These are phyloP conservation scores for Ptilodon capucinus DNA, from an alignment of 2,888 invertebrate species.

Conservation along the genomic window DNA sequence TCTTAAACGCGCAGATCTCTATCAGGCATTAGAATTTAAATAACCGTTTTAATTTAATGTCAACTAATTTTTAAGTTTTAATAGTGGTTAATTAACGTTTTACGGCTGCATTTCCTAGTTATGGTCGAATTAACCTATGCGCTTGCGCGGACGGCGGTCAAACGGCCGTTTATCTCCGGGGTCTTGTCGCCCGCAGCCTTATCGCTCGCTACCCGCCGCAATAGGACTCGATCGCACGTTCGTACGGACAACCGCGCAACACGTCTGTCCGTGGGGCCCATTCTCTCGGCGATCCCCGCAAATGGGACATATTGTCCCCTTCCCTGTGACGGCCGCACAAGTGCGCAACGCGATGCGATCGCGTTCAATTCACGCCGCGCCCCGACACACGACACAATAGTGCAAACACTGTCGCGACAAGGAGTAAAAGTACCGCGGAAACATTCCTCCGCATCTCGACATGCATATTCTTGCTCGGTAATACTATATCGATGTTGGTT, in stretches of 20 bases:
- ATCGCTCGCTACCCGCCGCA: slow-evolving; percentile 28
- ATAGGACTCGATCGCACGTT: slow-evolving; percentile 35
- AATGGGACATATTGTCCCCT: slow-evolving; percentile 46
- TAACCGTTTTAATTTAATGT: background rate
- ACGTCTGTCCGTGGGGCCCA: slow-evolving; percentile 21
- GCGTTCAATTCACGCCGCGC: slow-evolving; percentile 35
- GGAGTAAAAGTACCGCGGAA: slow-evolving; percentile 55
- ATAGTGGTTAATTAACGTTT: slow-evolving; percentile 3
- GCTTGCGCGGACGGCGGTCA: slow-evolving; percentile 24
- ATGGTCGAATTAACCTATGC: background rate
- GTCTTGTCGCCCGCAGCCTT: slow-evolving; percentile 31
- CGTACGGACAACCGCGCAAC: slow-evolving; percentile 30
- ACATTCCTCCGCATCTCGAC: slow-evolving; percentile 43
- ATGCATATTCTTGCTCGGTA: slow-evolving; percentile 49
- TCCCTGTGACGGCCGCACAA: slow-evolving; percentile 41
- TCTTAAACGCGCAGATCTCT: background rate
- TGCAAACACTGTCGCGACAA: slow-evolving; percentile 50
- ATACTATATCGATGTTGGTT: slow-evolving; percentile 29
- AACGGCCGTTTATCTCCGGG: slow-evolving; percentile 26
- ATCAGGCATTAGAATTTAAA: background rate
- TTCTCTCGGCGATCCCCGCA: slow-evolving; percentile 32
- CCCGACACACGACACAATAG: slow-evolving; percentile 40
- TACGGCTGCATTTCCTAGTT: slow-evolving; percentile 24
- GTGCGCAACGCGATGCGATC: slow-evolving; percentile 49
- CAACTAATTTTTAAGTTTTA: background rate